Base-by-base conservation (phyloP, 2,113 vertebrate genomes). In the Lontra canadensis region DNA sequence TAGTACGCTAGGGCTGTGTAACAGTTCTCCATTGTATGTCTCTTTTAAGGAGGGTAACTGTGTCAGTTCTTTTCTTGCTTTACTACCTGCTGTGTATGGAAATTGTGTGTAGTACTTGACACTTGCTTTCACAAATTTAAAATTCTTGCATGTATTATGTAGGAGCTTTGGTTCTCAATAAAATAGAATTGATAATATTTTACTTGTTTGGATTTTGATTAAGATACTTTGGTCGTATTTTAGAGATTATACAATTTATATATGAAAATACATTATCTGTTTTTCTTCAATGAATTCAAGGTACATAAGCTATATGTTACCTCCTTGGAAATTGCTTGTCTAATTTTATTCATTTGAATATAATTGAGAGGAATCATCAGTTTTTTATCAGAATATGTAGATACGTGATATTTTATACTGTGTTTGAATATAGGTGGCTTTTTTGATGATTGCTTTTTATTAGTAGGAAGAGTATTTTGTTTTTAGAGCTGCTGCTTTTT, bases 81-180 rank as follows among this genome's bases (percentile, higher is more conserved):
- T 94, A 85, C 98, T 98, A 98, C 98, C 98, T 98, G 98, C 99
- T 98, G 98, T 96, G 98, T 98, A 96, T 98, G 97, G 98, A 98
- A 98, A 98, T 98, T 97, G 74, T 98, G 97, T 98, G 97, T 97
- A 97, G 97, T 98, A 97, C 97, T 98, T 98, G 98, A 95, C 97
- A 97, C 97, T 98, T 96, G 96, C 98, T 98, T 98, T 98, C 96
- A 98, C 89, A 97, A 93, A 97, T 98, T 96, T 97, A 93, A 98
- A 98, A 98, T 97, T 90, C 96, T 97, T 98, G 92, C 87, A 88
- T 98, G 93, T 97, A 96, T 97, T 98, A 96, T 89, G 90, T 52
- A 94, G 96, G 90, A 95, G 97, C 49, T 97, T 97, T 98, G 97
- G 65, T 88, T 97, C 92, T 82, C 91, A 90, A 81, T 97, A 96